A percentile compares a stretch with the other conserved stretches of the same genome.
phyloP scores from a whole-genome alignment of 2,888 invertebrate genomes.

The Melanostoma scalare region DNA sequence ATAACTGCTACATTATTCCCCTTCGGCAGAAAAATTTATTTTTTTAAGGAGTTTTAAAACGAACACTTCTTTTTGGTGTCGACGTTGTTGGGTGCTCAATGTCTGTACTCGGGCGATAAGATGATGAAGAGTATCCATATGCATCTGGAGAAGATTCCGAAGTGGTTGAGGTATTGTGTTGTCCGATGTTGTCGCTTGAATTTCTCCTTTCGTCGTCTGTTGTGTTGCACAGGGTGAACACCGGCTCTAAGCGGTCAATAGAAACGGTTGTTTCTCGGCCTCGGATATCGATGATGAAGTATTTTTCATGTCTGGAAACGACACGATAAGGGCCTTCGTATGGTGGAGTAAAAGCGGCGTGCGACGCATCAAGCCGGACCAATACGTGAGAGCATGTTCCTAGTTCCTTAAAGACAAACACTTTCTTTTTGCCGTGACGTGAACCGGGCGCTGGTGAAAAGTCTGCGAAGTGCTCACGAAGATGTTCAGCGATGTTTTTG shows the following conservation, averaged over 20 bases:
- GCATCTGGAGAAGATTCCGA: neutral
- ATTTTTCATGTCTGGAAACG: too few relatives aligned
- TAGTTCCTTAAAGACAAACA: neutral
- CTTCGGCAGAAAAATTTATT: too few relatives aligned
- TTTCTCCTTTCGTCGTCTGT: neutral
- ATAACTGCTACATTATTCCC: too few relatives aligned
- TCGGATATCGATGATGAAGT: too few relatives aligned
- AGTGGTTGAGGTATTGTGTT: neutral
- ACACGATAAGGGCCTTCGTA: too few relatives aligned
- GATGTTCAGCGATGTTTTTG: constrained; percentile 8
- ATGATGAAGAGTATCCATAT: constrained; percentile 11
- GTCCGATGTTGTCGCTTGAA: neutral
- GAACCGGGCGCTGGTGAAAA: constrained; percentile 4
- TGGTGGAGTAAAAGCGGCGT: too few relatives aligned
- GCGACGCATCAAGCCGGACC: too few relatives aligned
- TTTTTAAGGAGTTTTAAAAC: neutral
- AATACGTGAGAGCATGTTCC: neutral
- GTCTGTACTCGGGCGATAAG: constrained; percentile 1
- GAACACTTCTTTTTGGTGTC: constrained; percentile 4
- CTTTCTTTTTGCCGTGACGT: neutral
- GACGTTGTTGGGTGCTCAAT: neutral
- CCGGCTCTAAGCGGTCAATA: too few relatives aligned
- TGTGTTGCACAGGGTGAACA: neutral
- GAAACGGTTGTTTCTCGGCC: too few relatives aligned
- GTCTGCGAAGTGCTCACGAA: constrained; percentile 4